Percentiles rank a stretch among this genome's conserved stretches.
These are phyloP conservation scores for Pluvialis apricaria DNA, from an alignment of 2,113 vertebrate genomes.

Conservation along the genomic window DNA sequence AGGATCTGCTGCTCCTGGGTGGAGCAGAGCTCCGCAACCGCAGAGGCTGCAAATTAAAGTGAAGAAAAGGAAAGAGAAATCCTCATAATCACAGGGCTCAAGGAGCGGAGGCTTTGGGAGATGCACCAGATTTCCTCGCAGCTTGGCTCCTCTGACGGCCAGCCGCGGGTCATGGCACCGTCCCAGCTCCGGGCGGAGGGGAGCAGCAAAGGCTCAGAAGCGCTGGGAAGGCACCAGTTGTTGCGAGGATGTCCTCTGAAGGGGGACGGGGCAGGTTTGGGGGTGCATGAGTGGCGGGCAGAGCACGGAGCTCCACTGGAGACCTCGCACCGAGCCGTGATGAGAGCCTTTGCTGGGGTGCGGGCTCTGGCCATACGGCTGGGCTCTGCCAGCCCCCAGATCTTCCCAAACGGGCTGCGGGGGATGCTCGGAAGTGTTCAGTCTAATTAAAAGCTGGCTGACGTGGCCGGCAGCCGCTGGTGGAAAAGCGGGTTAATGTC, in stretches of 20 bases:
- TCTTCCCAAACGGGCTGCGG: neutral
- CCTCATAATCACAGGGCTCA: neutral
- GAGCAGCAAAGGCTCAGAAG: fast-evolving
- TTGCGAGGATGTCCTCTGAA: neutral
- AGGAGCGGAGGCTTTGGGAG: neutral
- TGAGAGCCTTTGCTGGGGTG: neutral
- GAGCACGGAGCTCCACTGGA: neutral
- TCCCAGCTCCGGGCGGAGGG: neutral
- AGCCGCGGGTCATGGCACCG: neutral
- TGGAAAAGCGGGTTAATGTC: neutral
- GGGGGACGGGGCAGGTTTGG: neutral
- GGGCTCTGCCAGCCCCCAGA: neutral
- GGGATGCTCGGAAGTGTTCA: neutral
- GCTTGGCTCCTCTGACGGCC: neutral
- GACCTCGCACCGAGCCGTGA: fast-evolving
- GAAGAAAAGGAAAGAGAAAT: neutral
- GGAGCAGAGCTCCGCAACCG: neutral
- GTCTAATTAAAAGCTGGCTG: neutral
- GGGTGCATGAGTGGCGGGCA: neutral
- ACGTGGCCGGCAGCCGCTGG: neutral
- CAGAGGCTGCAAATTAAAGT: neutral
- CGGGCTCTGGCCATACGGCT: neutral
- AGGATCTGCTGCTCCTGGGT: neutral
- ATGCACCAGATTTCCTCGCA: neutral
- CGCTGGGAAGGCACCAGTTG: neutral